A percentile compares a stretch with the other conserved stretches of the same genome.
phyloP scores from a whole-genome alignment of 2,888 invertebrate genomes.

The Drosophila paranaensis region DNA sequence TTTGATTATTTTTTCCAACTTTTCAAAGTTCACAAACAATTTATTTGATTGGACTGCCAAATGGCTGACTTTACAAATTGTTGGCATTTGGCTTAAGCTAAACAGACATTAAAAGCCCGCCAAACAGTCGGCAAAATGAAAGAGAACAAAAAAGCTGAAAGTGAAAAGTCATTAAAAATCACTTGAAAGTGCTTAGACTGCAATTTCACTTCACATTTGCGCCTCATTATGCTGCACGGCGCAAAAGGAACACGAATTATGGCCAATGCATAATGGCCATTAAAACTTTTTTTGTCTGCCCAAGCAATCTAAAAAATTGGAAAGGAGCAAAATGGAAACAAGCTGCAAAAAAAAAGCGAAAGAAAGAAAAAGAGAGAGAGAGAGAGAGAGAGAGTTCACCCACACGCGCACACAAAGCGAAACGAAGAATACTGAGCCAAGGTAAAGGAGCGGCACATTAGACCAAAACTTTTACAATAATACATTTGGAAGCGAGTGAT shows the following conservation, averaged over 20 bases:
- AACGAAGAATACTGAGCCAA: conserved; percentile 25
- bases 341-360: conserved; percentile 23
- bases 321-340: conserved; percentile 28
- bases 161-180: conserved; percentile 72
- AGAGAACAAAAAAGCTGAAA: conserved; percentile 21
- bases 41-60: conserved; percentile 20
- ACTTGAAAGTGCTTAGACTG: conserved; percentile 67
- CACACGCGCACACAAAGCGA: conserved; percentile 6
- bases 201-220: conserved; percentile 65
- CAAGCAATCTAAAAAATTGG: conserved; percentile 47
- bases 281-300: conserved; percentile 59
- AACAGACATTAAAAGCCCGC: background rate
- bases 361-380: conserved; percentile 8
- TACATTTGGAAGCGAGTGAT: conserved; percentile 63
- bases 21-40: conserved; percentile 1
- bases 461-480: conserved; percentile 73
- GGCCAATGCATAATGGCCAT: conserved; percentile 77
- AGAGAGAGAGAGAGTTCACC: background rate
- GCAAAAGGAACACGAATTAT: conserved; percentile 64
- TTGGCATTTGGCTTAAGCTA: conserved; percentile 17
- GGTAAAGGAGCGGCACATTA: conserved; percentile 56
- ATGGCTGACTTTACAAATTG: conserved; percentile 28
- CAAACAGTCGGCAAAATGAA: conserved; percentile 15
- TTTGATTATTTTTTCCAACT: background rate
- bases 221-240: conserved; percentile 55